These are phyloP conservation scores for Heliornis fulica DNA, from an alignment of 2,113 vertebrate species.

Conservation along the genomic window DNA sequence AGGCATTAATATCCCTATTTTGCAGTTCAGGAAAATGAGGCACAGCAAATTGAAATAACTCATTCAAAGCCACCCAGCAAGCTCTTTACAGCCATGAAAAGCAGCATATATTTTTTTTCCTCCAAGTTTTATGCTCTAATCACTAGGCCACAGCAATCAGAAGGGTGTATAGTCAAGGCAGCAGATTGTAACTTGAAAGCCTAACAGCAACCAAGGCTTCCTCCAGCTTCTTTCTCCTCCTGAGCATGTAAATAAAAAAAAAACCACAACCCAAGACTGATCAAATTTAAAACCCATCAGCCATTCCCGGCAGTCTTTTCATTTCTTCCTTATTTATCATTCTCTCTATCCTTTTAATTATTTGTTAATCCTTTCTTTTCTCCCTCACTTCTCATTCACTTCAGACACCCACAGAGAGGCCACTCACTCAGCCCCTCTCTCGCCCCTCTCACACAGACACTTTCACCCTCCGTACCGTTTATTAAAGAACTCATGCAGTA, in stretches of 20 bases:
- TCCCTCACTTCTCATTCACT: not conserved
- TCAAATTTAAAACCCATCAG: not conserved
- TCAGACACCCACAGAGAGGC: not conserved
- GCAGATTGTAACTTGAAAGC: constrained; percentile 1
- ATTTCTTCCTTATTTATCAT: not conserved
- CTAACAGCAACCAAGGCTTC: not conserved
- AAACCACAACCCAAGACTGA: not conserved
- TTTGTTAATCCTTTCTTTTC: constrained; percentile 8
- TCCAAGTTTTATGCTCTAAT: constrained; percentile 21
- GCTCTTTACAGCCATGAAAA: constrained; percentile 15
- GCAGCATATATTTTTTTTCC: not conserved
- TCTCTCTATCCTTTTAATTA: not conserved
- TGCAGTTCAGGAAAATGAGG: constrained; percentile 38
- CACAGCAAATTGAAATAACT: constrained; percentile 5
- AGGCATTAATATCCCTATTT: constrained; percentile 34
- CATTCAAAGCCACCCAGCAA: constrained; percentile 53
- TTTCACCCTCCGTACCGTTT: not conserved
- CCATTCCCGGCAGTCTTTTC: not conserved
- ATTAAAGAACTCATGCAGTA: not conserved
- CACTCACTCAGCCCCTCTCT: not conserved
- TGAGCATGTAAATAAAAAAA: not conserved
- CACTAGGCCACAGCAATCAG: constrained; percentile 17
- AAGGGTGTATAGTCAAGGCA: constrained; percentile 11
- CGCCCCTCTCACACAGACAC: not conserved
- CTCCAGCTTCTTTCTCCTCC: not conserved